Conservation (phyloP, 2,888 invertebrate species). For the Thymelicus lineola region DNA sequence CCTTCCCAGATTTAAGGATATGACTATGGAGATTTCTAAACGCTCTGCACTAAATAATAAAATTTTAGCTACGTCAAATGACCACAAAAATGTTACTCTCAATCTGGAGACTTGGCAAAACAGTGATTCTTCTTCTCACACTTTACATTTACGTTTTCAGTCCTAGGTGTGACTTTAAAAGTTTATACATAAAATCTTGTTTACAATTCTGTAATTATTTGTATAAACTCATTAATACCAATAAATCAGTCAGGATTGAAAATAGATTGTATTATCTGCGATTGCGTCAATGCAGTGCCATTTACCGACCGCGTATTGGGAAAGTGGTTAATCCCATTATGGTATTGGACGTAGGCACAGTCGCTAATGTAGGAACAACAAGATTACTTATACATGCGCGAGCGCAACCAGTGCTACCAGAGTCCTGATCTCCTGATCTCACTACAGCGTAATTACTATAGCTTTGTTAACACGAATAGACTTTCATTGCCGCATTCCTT, state of each 20-base stretch:
- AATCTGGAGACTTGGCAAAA: no score
- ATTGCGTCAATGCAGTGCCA: conserved; percentile 22
- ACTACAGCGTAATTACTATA: conserved; percentile 24
- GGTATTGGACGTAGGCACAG: conserved; percentile 48
- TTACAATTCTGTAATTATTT: neutral
- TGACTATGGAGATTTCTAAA: no score
- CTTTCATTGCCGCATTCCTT: conserved; percentile 66
- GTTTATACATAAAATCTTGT: no score
- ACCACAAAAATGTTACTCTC: no score
- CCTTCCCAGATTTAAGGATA: no score
- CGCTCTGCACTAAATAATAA: no score
- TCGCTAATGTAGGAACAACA: conserved; percentile 43
- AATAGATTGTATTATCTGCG: neutral
- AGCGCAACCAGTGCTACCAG: conserved; percentile 53
- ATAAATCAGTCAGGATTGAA: conserved; percentile 1
- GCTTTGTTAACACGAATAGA: conserved; percentile 42
- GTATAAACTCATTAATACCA: neutral
- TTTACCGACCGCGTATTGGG: conserved; percentile 19
- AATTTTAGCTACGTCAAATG: no score
- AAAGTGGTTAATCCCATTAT: conserved; percentile 53
- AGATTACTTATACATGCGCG: conserved; percentile 45
- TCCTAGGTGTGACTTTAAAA: no score
- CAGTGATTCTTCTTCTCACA: no score
- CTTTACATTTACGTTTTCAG: no score
- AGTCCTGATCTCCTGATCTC: conserved; percentile 32